phyloP scores from a whole-genome alignment of 2,113 vertebrate species.

The Thunnus maccoyii region DNA sequence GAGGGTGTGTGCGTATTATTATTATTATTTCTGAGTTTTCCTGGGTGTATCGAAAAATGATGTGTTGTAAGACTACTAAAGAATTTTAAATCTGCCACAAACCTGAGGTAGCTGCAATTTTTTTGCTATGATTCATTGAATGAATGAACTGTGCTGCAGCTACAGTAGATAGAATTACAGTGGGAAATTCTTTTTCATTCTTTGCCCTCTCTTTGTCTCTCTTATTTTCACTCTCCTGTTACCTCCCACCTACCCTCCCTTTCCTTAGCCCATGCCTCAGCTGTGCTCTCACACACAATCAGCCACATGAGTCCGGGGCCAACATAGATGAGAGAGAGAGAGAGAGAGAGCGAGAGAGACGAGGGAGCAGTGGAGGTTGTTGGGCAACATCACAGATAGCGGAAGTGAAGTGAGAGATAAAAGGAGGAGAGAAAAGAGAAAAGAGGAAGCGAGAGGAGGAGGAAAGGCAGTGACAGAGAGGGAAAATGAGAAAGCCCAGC shows the following conservation, averaged over 20 bases:
- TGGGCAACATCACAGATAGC: slow-evolving; percentile 64
- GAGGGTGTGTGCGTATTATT: not conserved
- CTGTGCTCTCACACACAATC: slow-evolving; percentile 51
- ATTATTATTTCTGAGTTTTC: slow-evolving; percentile 36
- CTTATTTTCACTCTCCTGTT: slow-evolving; percentile 24
- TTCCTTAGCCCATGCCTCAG: slow-evolving; percentile 28
- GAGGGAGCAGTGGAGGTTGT: slow-evolving; percentile 36
- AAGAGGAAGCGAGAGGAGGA: slow-evolving; percentile 19
- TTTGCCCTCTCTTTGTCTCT: slow-evolving; percentile 25
- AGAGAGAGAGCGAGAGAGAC: slow-evolving; percentile 11
- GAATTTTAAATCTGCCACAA: slow-evolving; percentile 30
- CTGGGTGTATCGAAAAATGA: slow-evolving; percentile 3
- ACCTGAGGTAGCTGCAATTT: not conserved
- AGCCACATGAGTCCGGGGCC: slow-evolving; percentile 42
- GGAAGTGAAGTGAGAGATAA: slow-evolving; percentile 62
- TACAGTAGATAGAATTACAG: slow-evolving; percentile 24
- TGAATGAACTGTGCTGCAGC: slow-evolving; percentile 25
- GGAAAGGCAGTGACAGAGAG: slow-evolving; percentile 32
- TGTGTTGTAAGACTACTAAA: not conserved
- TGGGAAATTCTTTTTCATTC: slow-evolving; percentile 4
- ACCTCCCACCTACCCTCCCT: not conserved
- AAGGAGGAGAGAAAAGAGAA: slow-evolving; percentile 50
- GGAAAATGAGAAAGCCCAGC: slow-evolving; percentile 60
- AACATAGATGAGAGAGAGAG: slow-evolving; percentile 32
- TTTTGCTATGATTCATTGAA: slow-evolving; percentile 22